phyloP scores from a whole-genome alignment of 2,797 vertebrate species.

The Gymnoscopelus microlampas region DNA sequence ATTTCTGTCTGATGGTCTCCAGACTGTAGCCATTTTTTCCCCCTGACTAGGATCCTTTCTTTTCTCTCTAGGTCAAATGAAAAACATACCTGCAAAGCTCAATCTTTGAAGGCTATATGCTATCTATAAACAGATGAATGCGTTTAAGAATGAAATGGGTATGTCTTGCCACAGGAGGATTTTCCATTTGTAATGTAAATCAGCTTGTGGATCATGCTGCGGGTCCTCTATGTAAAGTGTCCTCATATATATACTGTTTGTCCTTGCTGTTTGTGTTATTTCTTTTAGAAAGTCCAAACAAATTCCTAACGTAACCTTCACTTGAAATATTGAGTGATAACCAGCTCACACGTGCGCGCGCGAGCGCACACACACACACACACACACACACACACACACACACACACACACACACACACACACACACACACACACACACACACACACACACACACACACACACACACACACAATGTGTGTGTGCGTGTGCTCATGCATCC shows the following conservation, averaged over 20 bases:
- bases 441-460: too few species aligned
- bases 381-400: too few species aligned
- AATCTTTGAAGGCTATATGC: neutral
- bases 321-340: neutral
- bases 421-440: too few species aligned
- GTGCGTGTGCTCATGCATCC: too few species aligned
- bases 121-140: neutral
- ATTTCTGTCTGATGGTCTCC: too few species aligned
- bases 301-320: neutral
- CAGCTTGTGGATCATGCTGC: neutral
- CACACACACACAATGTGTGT: too few species aligned
- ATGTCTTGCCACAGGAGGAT: neutral
- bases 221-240: neutral
- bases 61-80: neutral
- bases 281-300: neutral
- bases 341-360: neutral
- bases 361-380: too few species aligned
- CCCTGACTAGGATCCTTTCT: too few species aligned
- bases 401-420: too few species aligned
- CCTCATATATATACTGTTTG: neutral
- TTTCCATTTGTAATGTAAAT: constrained; percentile 1
- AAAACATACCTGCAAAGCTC: neutral
- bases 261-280: neutral
- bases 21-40: too few species aligned
- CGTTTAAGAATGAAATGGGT: neutral